Conservation (phyloP, 2,113 vertebrate species). For the Thunnus maccoyii region DNA sequence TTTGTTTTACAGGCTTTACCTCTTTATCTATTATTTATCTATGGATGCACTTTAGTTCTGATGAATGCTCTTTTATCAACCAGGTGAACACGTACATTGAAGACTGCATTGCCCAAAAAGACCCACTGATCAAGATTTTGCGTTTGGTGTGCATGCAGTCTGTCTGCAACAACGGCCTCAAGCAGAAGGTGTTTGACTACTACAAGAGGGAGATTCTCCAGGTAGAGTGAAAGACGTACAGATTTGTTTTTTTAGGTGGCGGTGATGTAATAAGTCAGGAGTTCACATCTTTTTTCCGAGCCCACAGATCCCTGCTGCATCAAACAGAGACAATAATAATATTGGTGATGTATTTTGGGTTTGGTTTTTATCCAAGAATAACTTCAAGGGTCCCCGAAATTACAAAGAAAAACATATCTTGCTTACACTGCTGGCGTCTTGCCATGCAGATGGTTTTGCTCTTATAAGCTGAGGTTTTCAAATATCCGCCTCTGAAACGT, state of each 20-base stretch:
- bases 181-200: slow-evolving; percentile 95
- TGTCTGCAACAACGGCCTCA: slow-evolving; percentile 96
- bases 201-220: slow-evolving; percentile 97
- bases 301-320: not conserved
- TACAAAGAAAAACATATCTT: too few species aligned
- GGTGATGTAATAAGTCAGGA: not conserved
- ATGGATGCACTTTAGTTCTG: not conserved
- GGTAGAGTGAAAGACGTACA: slow-evolving; percentile 79
- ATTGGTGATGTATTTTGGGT: too few species aligned
- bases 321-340: not conserved
- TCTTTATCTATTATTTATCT: not conserved
- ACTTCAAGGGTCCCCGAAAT: too few species aligned
- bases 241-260: not conserved
- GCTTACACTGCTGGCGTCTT: too few species aligned
- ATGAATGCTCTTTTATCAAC: not conserved
- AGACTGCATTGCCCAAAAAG: slow-evolving; percentile 95
- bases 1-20: not conserved
- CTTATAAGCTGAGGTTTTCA: too few species aligned
- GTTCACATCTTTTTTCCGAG: not conserved
- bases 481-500: too few species aligned
- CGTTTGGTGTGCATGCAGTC: slow-evolving; percentile 95
- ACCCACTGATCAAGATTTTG: slow-evolving; percentile 93
- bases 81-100: slow-evolving; percentile 95
- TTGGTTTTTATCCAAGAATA: not conserved
- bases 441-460: too few species aligned